phyloP scores from a whole-genome alignment of 2,113 vertebrate genomes.

The Orientallactaga bullata region DNA sequence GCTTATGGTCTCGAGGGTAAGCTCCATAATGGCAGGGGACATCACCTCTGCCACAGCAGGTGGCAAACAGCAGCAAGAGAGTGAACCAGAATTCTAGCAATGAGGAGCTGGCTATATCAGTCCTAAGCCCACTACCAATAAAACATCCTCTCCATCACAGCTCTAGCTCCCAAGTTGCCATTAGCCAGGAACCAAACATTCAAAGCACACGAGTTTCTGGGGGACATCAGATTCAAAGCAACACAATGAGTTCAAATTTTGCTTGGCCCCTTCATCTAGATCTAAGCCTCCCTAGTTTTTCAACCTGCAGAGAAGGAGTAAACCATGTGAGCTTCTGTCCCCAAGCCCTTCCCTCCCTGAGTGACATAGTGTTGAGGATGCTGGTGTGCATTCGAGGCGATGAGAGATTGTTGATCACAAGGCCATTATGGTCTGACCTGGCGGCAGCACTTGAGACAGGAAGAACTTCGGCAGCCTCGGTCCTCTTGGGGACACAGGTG shows the following conservation, averaged over 20 bases:
- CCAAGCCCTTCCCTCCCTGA: not conserved
- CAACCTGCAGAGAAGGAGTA: not conserved
- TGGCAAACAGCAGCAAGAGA: no score
- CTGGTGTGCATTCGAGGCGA: not conserved
- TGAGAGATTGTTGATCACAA: not conserved
- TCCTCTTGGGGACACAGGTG: not conserved
- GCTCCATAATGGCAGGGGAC: no score
- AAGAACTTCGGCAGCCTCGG: not conserved
- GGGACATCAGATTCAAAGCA: no score
- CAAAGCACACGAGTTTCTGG: no score
- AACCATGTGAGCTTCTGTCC: not conserved
- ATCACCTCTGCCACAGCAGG: no score
- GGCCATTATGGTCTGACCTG: not conserved
- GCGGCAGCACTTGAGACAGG: not conserved
- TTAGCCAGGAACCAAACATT: no score
- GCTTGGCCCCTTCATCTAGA: not conserved
- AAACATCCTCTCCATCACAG: no score
- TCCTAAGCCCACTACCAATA: no score
- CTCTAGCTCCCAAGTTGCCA: no score
- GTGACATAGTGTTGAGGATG: not conserved
- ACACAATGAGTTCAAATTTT: not conserved
- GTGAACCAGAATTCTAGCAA: no score
- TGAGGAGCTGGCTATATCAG: no score
- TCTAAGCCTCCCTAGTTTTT: not conserved
- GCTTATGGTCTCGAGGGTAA: no score